A percentile compares a stretch with the other conserved stretches of the same genome.
phyloP scores from a whole-genome alignment of 2,113 vertebrate species.

The Kryptolebias marmoratus region DNA sequence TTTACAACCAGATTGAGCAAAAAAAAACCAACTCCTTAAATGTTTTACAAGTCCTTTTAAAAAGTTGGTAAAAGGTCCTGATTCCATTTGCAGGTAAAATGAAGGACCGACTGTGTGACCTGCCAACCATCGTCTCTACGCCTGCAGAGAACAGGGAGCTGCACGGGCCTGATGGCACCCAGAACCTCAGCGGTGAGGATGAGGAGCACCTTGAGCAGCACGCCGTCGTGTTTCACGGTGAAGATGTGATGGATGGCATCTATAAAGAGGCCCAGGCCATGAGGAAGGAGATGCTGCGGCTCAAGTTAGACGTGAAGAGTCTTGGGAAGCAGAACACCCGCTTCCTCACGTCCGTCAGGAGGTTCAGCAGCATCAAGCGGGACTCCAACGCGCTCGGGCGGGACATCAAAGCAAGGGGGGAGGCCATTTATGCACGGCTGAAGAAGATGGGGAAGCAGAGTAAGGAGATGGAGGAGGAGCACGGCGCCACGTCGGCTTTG shows the following conservation, averaged over 20 bases:
- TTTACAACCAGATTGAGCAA: too few relatives aligned
- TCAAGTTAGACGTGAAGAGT: constrained; percentile 86
- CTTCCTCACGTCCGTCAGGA: constrained; percentile 95
- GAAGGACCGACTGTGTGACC: constrained; percentile 90
- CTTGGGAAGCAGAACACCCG: constrained; percentile 92
- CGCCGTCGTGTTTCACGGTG: constrained; percentile 85
- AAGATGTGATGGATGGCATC: constrained; percentile 85
- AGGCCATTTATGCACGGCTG: constrained; percentile 87
- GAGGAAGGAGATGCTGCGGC: constrained; percentile 84
- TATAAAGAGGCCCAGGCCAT: constrained; percentile 87
- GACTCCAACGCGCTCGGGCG: constrained; percentile 91
- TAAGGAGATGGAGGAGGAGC: constrained; percentile 80
- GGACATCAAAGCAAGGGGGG: constrained; percentile 89
- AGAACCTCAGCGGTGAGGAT: constrained; percentile 40
- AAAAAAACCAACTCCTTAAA: not conserved
- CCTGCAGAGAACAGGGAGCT: constrained; percentile 50
- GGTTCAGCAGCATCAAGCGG: constrained; percentile 96
- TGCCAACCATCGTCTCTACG: constrained; percentile 75
- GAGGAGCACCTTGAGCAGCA: constrained; percentile 53
- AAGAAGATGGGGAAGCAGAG: constrained; percentile 80
- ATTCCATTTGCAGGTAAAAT: constrained; percentile 82
- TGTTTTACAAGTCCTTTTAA: not conserved
- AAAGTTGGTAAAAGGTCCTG: not conserved
- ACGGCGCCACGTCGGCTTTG: constrained; percentile 81
- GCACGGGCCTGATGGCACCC: constrained; percentile 1